phyloP scores from a whole-genome alignment of 2,888 invertebrate genomes.

The Meghimatium bilineatum region DNA sequence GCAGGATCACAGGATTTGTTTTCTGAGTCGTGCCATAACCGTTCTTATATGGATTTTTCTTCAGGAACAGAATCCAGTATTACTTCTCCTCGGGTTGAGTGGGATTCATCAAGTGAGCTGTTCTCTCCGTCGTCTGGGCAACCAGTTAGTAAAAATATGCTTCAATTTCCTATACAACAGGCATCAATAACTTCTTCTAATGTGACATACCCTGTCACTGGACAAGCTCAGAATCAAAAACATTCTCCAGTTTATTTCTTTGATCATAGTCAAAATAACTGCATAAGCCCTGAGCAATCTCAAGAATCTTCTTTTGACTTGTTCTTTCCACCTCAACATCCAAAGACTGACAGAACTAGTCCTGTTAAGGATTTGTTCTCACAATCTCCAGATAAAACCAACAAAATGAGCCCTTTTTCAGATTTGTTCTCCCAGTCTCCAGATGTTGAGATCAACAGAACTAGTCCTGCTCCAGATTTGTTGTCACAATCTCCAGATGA shows the following conservation, averaged over 20 bases:
- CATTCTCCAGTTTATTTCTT: not conserved
- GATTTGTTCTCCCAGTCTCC: not conserved
- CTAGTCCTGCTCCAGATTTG: not conserved
- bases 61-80: too few relatives aligned
- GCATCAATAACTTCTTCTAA: not conserved
- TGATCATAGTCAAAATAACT: not conserved
- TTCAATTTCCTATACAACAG: too few relatives aligned
- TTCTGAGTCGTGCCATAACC: not conserved
- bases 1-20: constrained; percentile 7
- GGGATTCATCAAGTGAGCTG: not conserved
- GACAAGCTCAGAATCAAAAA: not conserved
- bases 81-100: not conserved
- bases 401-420: not conserved
- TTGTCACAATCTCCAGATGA: not conserved
- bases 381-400: too few relatives aligned
- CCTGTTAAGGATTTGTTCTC: too few relatives aligned
- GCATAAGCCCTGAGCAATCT: not conserved
- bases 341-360: not conserved
- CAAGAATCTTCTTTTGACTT: constrained; percentile 4
- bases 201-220: too few relatives aligned
- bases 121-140: not conserved
- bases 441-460: not conserved
- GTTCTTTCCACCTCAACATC: not conserved
- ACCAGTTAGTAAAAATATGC: not conserved
- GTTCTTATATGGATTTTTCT: too few relatives aligned